phyloP scores from a whole-genome alignment of 2,113 vertebrate genomes.

The Naja naja region DNA sequence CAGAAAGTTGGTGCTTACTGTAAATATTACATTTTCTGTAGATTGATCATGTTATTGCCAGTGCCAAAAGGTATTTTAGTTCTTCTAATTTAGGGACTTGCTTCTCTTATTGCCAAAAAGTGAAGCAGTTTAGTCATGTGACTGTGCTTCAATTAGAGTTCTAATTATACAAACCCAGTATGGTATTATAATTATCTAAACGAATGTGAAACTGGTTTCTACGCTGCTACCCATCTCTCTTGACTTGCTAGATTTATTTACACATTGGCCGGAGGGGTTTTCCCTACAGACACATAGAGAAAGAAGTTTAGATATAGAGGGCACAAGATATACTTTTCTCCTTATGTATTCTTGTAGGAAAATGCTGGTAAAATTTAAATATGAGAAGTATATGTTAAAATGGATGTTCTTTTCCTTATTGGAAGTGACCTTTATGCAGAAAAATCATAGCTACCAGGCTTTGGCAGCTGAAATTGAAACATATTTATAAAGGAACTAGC shows the following conservation, averaged over 20 bases:
- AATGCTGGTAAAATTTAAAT: not conserved
- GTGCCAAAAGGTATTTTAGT: conserved; percentile 48
- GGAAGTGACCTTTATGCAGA: not conserved
- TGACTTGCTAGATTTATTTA: not conserved
- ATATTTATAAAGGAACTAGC: not conserved
- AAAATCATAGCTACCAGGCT: not conserved
- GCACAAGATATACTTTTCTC: not conserved
- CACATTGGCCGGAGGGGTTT: not conserved
- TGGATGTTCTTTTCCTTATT: not conserved
- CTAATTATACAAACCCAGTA: not conserved
- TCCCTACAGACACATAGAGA: not conserved
- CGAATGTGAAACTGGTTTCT: not conserved
- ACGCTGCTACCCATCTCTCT: not conserved
- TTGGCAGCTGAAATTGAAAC: not conserved
- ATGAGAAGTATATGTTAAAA: not conserved
- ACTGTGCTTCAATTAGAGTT: conserved; percentile 4
- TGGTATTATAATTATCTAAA: not conserved
- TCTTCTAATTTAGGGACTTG: conserved; percentile 6
- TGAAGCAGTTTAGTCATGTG: not conserved
- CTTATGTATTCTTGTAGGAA: not conserved
- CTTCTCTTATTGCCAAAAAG: conserved; percentile 25
- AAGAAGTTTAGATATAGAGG: not conserved
- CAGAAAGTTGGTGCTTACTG: conserved; percentile 27
- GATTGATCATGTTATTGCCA: conserved; percentile 37
- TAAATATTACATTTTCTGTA: conserved; percentile 37